Conservation (phyloP, 2,888 invertebrate genomes). For the Nebria salina region DNA sequence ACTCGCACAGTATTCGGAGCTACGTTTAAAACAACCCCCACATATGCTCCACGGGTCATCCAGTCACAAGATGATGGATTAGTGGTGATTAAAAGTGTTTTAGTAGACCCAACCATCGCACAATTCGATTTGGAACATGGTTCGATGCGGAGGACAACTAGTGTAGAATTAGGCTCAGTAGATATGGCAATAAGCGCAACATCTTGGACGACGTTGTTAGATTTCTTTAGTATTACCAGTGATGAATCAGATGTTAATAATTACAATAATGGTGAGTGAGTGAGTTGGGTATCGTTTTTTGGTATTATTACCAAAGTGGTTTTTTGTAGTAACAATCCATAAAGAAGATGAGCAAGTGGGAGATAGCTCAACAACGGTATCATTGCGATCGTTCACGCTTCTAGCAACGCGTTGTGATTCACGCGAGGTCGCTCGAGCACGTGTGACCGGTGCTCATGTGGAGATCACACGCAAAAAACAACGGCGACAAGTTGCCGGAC, state of each 20-base stretch:
- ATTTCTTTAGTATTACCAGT: slow-evolving; percentile 80
- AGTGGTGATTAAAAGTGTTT: slow-evolving; percentile 76
- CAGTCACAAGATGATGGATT: slow-evolving; percentile 64
- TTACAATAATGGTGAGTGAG: background rate
- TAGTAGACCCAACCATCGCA: slow-evolving; percentile 73
- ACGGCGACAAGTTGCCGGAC: slow-evolving; percentile 3
- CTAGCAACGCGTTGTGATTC: background rate
- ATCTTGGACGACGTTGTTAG: slow-evolving; percentile 94
- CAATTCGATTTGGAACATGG: slow-evolving; percentile 72
- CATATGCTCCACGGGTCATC: background rate
- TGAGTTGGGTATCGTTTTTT: too few species aligned
- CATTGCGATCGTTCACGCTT: slow-evolving; percentile 20
- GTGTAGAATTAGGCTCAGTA: slow-evolving; percentile 90
- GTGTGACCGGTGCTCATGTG: slow-evolving; percentile 20
- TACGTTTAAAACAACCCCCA: slow-evolving; percentile 18
- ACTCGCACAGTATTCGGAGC: slow-evolving; percentile 64
- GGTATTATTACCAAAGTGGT: too few species aligned
- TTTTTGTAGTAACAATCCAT: background rate
- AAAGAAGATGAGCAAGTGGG: background rate
- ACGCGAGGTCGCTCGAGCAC: slow-evolving; percentile 14
- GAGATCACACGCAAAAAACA: slow-evolving; percentile 8
- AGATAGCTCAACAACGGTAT: slow-evolving; percentile 8
- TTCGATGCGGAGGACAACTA: slow-evolving; percentile 73
- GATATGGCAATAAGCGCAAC: slow-evolving; percentile 91
- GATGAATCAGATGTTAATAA: background rate